These are phyloP conservation scores for Atta colombica DNA, from an alignment of 1,140 invertebrate genomes.

Conservation along the genomic window DNA sequence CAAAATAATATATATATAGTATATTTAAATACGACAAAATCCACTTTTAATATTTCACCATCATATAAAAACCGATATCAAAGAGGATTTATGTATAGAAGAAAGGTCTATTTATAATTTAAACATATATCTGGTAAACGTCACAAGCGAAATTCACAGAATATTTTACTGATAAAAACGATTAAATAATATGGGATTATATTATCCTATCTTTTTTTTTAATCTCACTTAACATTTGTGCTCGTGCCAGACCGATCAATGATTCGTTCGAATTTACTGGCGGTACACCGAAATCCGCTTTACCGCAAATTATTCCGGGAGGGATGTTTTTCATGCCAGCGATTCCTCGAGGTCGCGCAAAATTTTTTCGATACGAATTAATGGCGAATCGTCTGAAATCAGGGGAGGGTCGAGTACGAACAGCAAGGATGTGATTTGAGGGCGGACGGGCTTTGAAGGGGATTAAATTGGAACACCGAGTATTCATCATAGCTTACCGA, in stretches of 20 bases:
- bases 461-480: conserved; percentile 80
- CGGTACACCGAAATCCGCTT: conserved; percentile 24
- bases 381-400: conserved; percentile 48
- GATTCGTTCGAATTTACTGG: conserved; percentile 13
- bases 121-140: conserved; percentile 13
- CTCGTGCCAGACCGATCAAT: background rate
- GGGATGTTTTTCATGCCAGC: background rate
- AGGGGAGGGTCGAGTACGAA: conserved; percentile 53
- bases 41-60: conserved; percentile 27
- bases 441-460: conserved; percentile 62
- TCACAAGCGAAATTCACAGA: background rate
- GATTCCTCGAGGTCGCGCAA: conserved; percentile 2
- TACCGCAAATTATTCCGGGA: conserved; percentile 9
- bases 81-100: background rate
- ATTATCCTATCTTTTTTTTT: conserved; percentile 18
- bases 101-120: conserved; percentile 24
- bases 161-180: conserved; percentile 29
- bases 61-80: conserved; percentile 24
- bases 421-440: conserved; percentile 48
- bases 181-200: conserved; percentile 23
- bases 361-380: conserved; percentile 49
- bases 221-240: conserved; percentile 28
- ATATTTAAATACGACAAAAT: background rate
- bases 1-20: background rate
- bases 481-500: conserved; percentile 78